Evolutionary conservation across 2,888 invertebrate genomes (phyloP), one percentile per base, ranked within the genome.

Genomic region (Camptogramma bilineatum): DNA sequence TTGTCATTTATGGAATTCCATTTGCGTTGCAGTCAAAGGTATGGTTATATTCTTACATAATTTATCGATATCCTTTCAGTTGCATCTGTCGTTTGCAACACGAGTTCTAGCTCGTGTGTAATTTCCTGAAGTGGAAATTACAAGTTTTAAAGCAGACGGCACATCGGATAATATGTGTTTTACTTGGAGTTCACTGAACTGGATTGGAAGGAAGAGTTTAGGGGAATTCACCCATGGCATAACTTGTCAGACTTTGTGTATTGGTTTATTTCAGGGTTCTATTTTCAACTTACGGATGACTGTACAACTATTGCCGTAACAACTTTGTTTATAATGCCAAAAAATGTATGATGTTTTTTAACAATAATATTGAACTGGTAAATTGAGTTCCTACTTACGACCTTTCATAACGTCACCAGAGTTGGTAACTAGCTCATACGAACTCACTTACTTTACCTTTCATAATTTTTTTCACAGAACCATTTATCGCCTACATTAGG

Each of bases 41-140:
- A 39, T 10, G 13, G 34, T 13, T 13, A 39, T 4, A 13, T 13
- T 39, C 13, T 39, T 39, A 39, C 34, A 39, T 39, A 39, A 47
- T 34, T 47, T 47, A 56, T 56, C 66, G 66, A 73, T 62, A 72
- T 70, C 72, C 70, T 63, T 69, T 75, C 77, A 79, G 56, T 59
- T 69, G 69, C 66, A 68, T 67, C 66, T 68, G 67, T 68, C 69
- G 68, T 56, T 60, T 77, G 79, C 80, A 72, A 73, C 76, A 76
- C 73, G 78, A 74, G 77, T 81, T 81, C 65, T n/a, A 61, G 62
- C 73, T 72, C 71, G 77, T 75, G 63, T 68, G 73, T 85, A 85
- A 89, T 88, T 86, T 89, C 88, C 88, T 81, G 82, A 73, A 80
- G 78, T 84, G 88, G 86, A 88, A 87, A 88, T 88, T 87, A 85